Conservation (phyloP, 2,797 vertebrate genomes). For the Orientallactaga sibirica region DNA sequence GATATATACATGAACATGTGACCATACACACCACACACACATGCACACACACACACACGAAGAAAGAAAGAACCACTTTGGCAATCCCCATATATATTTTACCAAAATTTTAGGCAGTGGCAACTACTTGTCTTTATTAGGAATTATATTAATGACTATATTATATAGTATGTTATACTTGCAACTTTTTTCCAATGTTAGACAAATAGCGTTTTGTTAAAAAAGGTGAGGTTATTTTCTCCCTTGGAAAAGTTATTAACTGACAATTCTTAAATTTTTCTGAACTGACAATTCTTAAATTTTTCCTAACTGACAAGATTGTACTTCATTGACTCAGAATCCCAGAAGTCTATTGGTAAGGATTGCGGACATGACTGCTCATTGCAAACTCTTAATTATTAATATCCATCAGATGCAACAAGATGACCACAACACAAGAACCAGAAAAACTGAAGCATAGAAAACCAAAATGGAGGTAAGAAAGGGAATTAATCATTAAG, state of each 20-base stretch:
- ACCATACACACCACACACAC: no score
- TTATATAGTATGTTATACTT: background rate
- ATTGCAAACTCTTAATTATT: background rate
- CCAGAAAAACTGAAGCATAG: background rate
- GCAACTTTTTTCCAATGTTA: background rate
- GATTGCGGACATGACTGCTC: background rate
- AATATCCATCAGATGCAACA: background rate
- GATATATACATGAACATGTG: no score
- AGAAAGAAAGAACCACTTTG: background rate
- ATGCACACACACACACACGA: no score
- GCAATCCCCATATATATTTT: background rate
- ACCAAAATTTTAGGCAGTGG: background rate
- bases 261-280: slow-evolving; percentile 45
- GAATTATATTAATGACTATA: no score
- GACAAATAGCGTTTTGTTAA: slow-evolving; percentile 19
- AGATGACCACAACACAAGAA: background rate
- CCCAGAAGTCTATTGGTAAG: background rate
- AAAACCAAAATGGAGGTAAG: background rate
- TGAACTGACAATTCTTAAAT: background rate
- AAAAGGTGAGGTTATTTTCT: background rate
- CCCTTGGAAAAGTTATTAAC: background rate
- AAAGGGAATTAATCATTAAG: background rate
- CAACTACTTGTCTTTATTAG: background rate
- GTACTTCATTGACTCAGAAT: background rate
- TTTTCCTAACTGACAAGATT: no score